Base-by-base conservation (phyloP, 2,888 invertebrate species). In the Harpalus rufipes region DNA sequence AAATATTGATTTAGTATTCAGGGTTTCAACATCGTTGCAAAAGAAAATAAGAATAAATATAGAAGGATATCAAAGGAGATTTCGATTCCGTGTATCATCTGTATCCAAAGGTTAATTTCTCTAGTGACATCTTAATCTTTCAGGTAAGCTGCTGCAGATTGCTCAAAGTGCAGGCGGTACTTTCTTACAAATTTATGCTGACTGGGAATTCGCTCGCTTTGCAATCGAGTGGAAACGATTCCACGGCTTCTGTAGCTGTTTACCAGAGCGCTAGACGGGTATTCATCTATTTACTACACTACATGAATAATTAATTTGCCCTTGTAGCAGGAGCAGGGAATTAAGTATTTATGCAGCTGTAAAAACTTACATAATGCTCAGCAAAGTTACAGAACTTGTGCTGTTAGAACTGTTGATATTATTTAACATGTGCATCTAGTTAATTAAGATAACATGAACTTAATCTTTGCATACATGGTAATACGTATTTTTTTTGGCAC, bases 61-160 rank as follows among this genome's bases (percentile, higher is more conserved):
- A 18, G 59, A 80, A 80, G 41, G 41, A 39, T 61, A 61, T 80
- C 41, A 72, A 72, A 41, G 72, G 16, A 12, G 41, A 7, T 72
- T 72, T 72, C 72, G 44, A 72, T 72, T 72, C 44, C 41, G 18
- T 72, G 18, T 72, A 72, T 72, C 44, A 72, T 72, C 16, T 41
- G 41, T 41, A 32, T 25, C 72, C 1, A 8, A n/a, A 41, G 44
- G 41, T 72, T 72, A 72, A 72, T 72, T 72, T 72, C 72, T 72
- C 72, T 1, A 72, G 72, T 72, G 72, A 72, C 72, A 72, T 72
- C 16, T 74, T 44, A 74, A 74, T 74, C 72, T 74, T 74, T 74
- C 72, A 74, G 72, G 44, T 74, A 44, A 74, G 44, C 10, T 74
- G 21, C 72, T 44, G 16, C 25, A 44, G 72, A 74, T 74, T 44